These are phyloP conservation scores for Lithodes maja DNA, from an alignment of 2,888 invertebrate species.

Conservation along the genomic window DNA sequence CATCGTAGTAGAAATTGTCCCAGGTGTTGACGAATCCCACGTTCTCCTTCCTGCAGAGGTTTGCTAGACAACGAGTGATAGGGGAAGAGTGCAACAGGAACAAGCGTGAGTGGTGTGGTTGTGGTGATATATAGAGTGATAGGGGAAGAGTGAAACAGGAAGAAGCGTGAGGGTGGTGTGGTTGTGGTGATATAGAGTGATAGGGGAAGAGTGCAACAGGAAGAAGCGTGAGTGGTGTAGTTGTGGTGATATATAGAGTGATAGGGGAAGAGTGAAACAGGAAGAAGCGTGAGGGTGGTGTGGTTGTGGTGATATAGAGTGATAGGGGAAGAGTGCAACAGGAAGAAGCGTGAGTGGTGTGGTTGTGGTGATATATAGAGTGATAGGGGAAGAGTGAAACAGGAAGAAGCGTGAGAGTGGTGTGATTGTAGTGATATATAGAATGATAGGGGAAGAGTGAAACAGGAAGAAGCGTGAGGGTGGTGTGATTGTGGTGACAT, in stretches of 20 bases:
- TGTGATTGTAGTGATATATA: background rate
- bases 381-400: background rate
- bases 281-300: background rate
- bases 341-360: background rate
- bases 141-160: no score
- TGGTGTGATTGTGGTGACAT: background rate
- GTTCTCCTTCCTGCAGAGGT: background rate
- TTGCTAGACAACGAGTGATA: slow-evolving; percentile 12
- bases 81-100: slow-evolving; percentile 29
- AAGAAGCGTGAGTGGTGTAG: background rate
- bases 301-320: no score
- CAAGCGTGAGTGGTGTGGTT: background rate
- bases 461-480: background rate
- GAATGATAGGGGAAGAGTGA: background rate
- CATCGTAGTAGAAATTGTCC: no score
- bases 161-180: background rate
- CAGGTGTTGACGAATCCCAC: no score
- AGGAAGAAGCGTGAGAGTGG: background rate
- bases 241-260: background rate
- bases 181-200: background rate
- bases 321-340: background rate
- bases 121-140: no score
- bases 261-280: background rate
- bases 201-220: background rate
- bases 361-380: background rate